A percentile compares a stretch with the other conserved stretches of the same genome.
Evolutionary conservation across 2,113 vertebrate species (phyloP).

Genomic region (Raja brachyura): DNA sequence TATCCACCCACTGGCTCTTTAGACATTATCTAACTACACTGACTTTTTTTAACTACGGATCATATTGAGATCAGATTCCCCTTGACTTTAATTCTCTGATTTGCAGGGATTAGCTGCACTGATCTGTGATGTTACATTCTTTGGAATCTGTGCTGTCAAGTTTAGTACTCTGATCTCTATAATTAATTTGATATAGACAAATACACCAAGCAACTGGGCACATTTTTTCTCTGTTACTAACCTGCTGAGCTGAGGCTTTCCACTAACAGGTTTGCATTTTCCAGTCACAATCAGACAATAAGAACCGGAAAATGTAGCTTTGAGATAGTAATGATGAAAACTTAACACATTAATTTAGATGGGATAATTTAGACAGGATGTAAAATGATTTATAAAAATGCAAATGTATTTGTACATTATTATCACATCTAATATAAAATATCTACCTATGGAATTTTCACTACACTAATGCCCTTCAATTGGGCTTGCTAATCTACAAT

Average conservation of each 20-base stretch:
- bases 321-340: not conserved
- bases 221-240: not conserved
- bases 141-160: constrained; percentile 1
- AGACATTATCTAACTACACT: constrained; percentile 25
- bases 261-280: not conserved
- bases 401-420: not conserved
- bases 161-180: constrained; percentile 11
- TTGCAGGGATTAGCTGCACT: not conserved
- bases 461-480: not conserved
- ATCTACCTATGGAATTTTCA: not conserved
- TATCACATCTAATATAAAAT: not conserved
- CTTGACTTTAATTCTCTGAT: constrained; percentile 12
- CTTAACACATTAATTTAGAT: not conserved
- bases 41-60: constrained; percentile 27
- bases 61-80: constrained; percentile 17
- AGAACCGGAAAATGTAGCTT: not conserved
- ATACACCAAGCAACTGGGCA: not conserved
- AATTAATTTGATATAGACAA: not conserved
- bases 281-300: not conserved
- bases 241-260: not conserved
- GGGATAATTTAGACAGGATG: not conserved
- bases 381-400: not conserved
- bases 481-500: not conserved
- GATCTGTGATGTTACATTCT: constrained; percentile 3
- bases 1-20: constrained; percentile 6